A percentile compares a stretch with the other conserved stretches of the same genome.
These are phyloP conservation scores for Prinia subflava DNA, from an alignment of 2,113 vertebrate genomes.

Conservation along the genomic window DNA sequence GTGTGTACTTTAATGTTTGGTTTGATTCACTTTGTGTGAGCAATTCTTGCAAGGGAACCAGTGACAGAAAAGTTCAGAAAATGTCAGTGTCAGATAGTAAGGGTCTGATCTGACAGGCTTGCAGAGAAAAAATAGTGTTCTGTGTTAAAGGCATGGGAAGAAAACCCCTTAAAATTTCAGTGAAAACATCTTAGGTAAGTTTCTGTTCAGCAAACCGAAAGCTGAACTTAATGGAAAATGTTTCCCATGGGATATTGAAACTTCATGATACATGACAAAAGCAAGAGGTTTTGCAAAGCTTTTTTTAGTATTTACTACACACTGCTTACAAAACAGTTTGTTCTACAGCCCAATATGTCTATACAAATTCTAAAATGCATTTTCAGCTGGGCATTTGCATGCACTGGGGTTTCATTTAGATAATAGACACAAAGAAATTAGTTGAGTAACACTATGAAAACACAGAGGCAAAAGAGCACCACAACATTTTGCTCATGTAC, in stretches of 20 bases:
- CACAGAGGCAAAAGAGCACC: neutral
- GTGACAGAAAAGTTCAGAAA: constrained; percentile 32
- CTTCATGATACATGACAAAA: neutral
- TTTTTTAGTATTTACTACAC: neutral
- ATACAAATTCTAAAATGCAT: neutral
- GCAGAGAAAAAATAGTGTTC: neutral
- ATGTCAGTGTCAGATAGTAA: neutral
- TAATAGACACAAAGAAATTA: neutral
- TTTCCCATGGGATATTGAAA: neutral
- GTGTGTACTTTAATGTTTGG: constrained; percentile 7
- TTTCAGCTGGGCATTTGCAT: neutral
- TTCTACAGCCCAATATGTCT: neutral
- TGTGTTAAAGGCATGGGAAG: neutral
- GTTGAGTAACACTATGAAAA: neutral
- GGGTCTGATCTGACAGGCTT: neutral
- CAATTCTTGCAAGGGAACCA: neutral
- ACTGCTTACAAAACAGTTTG: neutral
- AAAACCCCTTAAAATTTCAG: neutral
- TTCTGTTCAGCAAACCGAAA: neutral
- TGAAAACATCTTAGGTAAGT: neutral
- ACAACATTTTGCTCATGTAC: neutral
- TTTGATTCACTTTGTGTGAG: neutral
- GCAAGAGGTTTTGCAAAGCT: neutral
- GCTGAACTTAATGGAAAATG: neutral
- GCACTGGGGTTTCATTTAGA: neutral